phyloP scores from a whole-genome alignment of 2,888 invertebrate species.

The Drosophila macrospina region DNA sequence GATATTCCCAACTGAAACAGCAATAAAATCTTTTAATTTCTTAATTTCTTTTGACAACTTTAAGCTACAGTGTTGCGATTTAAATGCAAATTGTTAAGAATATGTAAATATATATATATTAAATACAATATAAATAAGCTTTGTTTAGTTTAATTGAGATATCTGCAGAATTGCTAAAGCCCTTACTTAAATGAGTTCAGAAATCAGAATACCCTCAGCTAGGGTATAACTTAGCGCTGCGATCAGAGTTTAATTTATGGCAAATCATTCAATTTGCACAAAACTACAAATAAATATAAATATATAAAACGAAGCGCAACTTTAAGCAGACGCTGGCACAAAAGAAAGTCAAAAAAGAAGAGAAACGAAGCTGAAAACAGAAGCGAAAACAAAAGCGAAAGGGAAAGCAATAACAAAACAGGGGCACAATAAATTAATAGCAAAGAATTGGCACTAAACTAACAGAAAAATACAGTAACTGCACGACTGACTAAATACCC shows the following conservation, averaged over 20 bases:
- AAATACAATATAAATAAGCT: too few relatives aligned
- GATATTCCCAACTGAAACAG: too few relatives aligned
- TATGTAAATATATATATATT: too few relatives aligned
- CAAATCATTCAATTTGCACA: slow-evolving; percentile 34
- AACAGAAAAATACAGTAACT: neutral
- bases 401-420: slow-evolving; percentile 17
- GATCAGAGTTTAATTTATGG: slow-evolving; percentile 46
- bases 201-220: neutral
- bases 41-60: too few relatives aligned
- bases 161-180: too few relatives aligned
- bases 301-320: slow-evolving; percentile 26
- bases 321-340: slow-evolving; percentile 63
- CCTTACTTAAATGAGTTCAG: too few relatives aligned
- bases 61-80: too few relatives aligned
- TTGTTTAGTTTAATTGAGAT: too few relatives aligned
- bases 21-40: too few relatives aligned
- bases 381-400: slow-evolving; percentile 35
- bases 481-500: slow-evolving; percentile 18
- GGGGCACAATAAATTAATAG: slow-evolving; percentile 53
- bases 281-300: slow-evolving; percentile 19
- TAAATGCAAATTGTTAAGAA: too few relatives aligned
- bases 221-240: slow-evolving; percentile 10
- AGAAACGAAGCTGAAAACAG: slow-evolving; percentile 37
- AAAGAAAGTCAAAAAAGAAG: slow-evolving; percentile 23
- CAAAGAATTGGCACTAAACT: slow-evolving; percentile 9